A percentile compares a stretch with the other conserved stretches of the same genome.
Conservation (phyloP, 2,797 vertebrate species). For the Sebastes umbrosus region DNA sequence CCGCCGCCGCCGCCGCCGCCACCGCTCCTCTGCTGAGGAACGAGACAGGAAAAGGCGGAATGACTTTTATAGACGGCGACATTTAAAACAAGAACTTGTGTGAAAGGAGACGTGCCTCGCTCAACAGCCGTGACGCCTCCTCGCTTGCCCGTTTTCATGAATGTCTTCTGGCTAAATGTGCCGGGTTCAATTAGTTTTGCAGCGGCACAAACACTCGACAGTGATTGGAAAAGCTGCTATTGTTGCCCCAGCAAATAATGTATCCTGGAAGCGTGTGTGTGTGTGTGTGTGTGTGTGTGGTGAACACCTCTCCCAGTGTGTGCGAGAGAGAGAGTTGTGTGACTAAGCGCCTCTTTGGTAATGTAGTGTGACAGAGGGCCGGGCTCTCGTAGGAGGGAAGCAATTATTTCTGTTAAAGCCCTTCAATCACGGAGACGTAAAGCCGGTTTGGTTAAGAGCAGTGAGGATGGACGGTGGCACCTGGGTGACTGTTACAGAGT, state of each 20-base stretch:
- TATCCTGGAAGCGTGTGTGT: neutral
- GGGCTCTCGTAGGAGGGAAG: constrained; percentile 18
- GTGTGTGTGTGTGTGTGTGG: neutral
- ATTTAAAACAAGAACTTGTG: constrained; percentile 16
- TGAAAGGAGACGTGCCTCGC: neutral
- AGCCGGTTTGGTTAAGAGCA: constrained; percentile 22
- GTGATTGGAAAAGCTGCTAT: constrained; percentile 36
- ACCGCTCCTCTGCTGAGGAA: neutral
- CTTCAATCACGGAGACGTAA: constrained; percentile 30
- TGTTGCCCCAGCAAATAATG: constrained; percentile 17
- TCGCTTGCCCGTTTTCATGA: neutral
- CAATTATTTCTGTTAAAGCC: constrained; percentile 43
- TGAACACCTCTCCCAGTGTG: neutral
- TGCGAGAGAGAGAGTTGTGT: constrained; percentile 6
- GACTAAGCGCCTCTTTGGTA: constrained; percentile 30
- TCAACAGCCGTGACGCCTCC: neutral
- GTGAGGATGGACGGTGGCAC: neutral
- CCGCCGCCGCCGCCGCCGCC: no score
- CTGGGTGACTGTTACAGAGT: neutral
- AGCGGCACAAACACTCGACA: constrained; percentile 25
- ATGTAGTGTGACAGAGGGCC: constrained; percentile 47
- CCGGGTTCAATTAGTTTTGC: constrained; percentile 12
- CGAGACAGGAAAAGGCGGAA: neutral
- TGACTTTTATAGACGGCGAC: neutral
- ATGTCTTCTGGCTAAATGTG: constrained; percentile 26